Evolutionary conservation across 2,113 vertebrate species (phyloP), one percentile per base, ranked within the genome.

Genomic region (Rostratula benghalensis): DNA sequence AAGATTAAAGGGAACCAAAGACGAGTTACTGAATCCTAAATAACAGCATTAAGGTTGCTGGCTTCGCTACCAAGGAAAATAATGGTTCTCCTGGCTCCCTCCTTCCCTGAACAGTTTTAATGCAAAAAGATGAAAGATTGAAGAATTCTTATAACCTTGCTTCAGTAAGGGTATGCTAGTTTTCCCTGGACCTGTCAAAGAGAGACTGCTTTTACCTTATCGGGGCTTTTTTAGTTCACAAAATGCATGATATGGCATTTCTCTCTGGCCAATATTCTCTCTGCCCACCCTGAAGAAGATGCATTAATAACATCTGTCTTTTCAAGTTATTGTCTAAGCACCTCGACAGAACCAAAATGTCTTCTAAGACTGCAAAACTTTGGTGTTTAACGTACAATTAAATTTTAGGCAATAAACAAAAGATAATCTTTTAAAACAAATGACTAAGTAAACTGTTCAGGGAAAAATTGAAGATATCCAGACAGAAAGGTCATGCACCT

Each of bases 41-140:
- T 24, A 56, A 25, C 5, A 39, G 6, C 18, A 33, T 18, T 74
- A 45, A 85, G 7, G 3, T 43, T 90, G 67, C 31, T 50, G 24
- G 5, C 1, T 83, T 37, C 11, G 4, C 12, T 63, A 8, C 13
- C 15, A 4, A 67, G 79, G 20, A 63, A 57, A 89, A 37, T 27
- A 76, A 65, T 13, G 21, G 4, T 6, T 35, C 2, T 61, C 2
- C 1, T 5, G 56, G 3, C 1, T 35, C 20, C 8, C 4, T 31
- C 22, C 20, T 51, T 3, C 5, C 14, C 11, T 30, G 4, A 17
- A 73, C 12, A 57, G 6, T 41, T 63, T 53, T 54, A 35, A 79
- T 54, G 7, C 1, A 75, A 78, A 85, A 70, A 70, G 4, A 33
- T 25, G 21, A 75, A 88, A 57, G 54, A 13, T 5, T 68, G n/a